These are phyloP conservation scores for Lithosia quadra DNA, from an alignment of 2,888 invertebrate species.

Conservation along the genomic window DNA sequence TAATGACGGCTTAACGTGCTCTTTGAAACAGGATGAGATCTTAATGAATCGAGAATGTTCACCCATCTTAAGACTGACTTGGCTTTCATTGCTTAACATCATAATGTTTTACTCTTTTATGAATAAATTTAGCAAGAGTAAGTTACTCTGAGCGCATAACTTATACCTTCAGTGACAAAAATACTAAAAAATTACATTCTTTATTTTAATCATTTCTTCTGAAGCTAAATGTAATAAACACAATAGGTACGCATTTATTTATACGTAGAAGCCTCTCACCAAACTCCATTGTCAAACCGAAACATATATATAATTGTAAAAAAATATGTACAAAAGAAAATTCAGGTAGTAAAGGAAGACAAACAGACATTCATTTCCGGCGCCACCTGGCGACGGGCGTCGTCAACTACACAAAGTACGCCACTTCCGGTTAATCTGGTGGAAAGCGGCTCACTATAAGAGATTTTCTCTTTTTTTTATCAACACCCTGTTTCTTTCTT, in stretches of 20 bases:
- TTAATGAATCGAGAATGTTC: too few species aligned
- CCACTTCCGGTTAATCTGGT: constrained; percentile 56
- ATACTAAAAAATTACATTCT: not conserved
- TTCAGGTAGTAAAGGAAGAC: constrained; percentile 67
- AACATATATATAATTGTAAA: constrained; percentile 27
- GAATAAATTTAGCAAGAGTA: too few species aligned
- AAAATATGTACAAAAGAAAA: constrained; percentile 44
- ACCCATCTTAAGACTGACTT: too few species aligned
- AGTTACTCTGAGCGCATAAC: too few species aligned
- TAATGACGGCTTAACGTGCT: too few species aligned
- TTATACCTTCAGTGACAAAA: too few species aligned
- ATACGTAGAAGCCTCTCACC: constrained; percentile 16
- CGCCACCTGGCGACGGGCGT: constrained; percentile 53
- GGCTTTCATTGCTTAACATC: too few species aligned
- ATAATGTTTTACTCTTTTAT: too few species aligned
- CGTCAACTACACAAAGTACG: constrained; percentile 65
- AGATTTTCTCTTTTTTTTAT: constrained; percentile 41
- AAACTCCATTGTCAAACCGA: constrained; percentile 24
- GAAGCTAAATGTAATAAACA: constrained; percentile 11
- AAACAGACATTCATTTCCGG: constrained; percentile 75
- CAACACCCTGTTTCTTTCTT: constrained; percentile 33
- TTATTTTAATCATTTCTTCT: not conserved
- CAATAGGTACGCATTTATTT: constrained; percentile 11
- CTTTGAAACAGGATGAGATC: too few species aligned
- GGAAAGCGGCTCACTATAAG: constrained; percentile 40